These are phyloP conservation scores for Creontiades dilutus DNA, from an alignment of 2,888 invertebrate genomes.

Conservation along the genomic window DNA sequence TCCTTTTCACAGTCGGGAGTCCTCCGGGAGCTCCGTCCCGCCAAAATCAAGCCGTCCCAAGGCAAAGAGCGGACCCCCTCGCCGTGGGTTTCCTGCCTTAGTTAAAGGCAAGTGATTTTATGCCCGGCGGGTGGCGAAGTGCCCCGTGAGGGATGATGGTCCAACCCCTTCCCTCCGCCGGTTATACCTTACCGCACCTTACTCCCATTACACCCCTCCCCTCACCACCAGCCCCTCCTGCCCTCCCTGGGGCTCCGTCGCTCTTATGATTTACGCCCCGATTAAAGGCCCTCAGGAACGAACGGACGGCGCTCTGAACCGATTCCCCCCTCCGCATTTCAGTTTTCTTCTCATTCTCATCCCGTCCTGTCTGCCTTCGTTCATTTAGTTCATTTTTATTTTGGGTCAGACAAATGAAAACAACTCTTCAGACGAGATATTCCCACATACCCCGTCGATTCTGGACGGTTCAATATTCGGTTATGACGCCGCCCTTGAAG, in stretches of 20 bases:
- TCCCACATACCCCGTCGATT: conserved; percentile 11
- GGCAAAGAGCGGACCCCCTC: conserved; percentile 29
- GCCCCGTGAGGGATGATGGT: conserved; percentile 69
- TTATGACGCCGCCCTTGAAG: conserved; percentile 24
- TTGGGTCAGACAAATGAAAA: conserved; percentile 32
- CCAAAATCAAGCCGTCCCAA: conserved; percentile 60
- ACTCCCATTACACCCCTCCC: conserved; percentile 32
- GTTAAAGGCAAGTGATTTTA: conserved; percentile 70
- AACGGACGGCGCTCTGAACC: conserved; percentile 50
- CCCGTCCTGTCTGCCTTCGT: conserved; percentile 33
- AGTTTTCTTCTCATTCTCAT: conserved; percentile 20
- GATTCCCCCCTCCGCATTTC: conserved; percentile 40
- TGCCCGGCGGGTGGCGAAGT: conserved; percentile 71
- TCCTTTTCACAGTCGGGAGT: conserved; percentile 67
- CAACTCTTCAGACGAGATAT: conserved; percentile 17
- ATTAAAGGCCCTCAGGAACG: conserved; percentile 67
- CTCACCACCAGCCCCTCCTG: neutral
- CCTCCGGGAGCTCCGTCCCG: neutral
- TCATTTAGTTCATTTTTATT: conserved; percentile 60
- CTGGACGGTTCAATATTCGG: neutral
- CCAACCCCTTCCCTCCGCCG: conserved; percentile 33
- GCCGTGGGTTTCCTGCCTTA: conserved; percentile 37
- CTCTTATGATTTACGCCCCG: conserved; percentile 70
- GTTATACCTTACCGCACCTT: conserved; percentile 33
- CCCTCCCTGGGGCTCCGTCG: conserved; percentile 46